Base-by-base conservation (phyloP, 2,797 vertebrate species). In the Syndactyla subalaris region DNA sequence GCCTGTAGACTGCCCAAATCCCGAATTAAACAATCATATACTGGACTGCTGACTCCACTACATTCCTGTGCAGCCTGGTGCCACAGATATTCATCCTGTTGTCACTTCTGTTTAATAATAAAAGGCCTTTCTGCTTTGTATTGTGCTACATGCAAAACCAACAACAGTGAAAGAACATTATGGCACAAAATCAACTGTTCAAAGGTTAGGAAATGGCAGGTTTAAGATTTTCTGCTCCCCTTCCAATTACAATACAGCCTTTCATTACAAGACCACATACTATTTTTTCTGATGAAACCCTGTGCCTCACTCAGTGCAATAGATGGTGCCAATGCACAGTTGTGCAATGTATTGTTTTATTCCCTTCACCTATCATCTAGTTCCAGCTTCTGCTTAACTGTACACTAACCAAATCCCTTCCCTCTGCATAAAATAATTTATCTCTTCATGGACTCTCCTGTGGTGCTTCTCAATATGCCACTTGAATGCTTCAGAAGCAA, bases 401-500 rank as follows among this genome's bases (percentile, higher is more conserved):
- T 92, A 70, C 48, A 32, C 59, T 67, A 87, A 88, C 71, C 55
- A 91, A 87, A 94, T 82, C 45, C 78, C 48, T 95, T 87, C 32
- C 38, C 24, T 54, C 57, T 43, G 17, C 55, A 79, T 57, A 82
- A 92, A 95, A 87, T 77, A 79, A 92, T 96, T 93, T 92, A 46
- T 76, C 63, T 94, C 52, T 85, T 93, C 48, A 38, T 34, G 67
- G 84, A 30, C 45, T 95, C 38, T 87, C 63, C 78, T 74, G 49
- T 61, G 63, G 45, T 76, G 54, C 38, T 87, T 67, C 67, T 95
- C 92, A 95, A 94, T 95, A 90, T 82, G 88, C 59, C 88, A 97
- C 92, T 49, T 94, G 88, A 93, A 95, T 24, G 92, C 86, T 94
- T 94, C 94, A 74, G 80, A 90, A 92, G 88, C 52, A 89, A 61